Base-by-base conservation (phyloP, 1,140 invertebrate genomes). In the Drosophila willistoni region DNA sequence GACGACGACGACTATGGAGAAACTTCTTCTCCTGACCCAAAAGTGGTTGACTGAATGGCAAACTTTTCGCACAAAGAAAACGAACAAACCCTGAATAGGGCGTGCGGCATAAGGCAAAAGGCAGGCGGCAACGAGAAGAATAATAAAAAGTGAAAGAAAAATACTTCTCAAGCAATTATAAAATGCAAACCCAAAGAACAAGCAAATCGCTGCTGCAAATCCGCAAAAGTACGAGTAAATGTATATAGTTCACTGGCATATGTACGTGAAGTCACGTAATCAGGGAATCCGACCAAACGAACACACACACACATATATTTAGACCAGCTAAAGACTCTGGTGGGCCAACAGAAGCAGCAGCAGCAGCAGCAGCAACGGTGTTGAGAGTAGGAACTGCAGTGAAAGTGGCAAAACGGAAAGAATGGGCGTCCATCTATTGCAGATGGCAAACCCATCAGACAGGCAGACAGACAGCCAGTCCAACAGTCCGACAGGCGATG, bases 131-230 rank as follows among this genome's bases (percentile, higher is more conserved):
- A 44, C 25, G n/a, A 22, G 41, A 62, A 75, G 71, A 66, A 54
- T 54, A 54, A 36, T 34, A 67, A 64, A 60, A 41, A 44, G 74
- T 41, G 65, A 73, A 68, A 44, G 74, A 34, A 62, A 73, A 68
- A 80, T 73, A 84, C 73, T 84, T 79, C 76, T 77, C 72, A 74
- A 80, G 83, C 84, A 86, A 87, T 86, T 86, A 86, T 83, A 86
- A 87, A 87, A 74, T 73, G 77, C 75, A 79, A 79, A 71, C 44
- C 71, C 42, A 64, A 67, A 59, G 61, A 64, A 64, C 64, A 64
- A 41, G 39, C 41, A 57, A 67, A 47, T 71, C 41, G 70, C 72
- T 69, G 61, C 55, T 69, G 64, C 55, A 64, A 51, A 72, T 64
- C 56, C 39, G 17, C 59, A 75, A 76, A 76, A 69, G 73, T 77